Evolutionary conservation across 2,888 invertebrate species (phyloP).

Genomic region (Drosophila suboccidentalis): DNA sequence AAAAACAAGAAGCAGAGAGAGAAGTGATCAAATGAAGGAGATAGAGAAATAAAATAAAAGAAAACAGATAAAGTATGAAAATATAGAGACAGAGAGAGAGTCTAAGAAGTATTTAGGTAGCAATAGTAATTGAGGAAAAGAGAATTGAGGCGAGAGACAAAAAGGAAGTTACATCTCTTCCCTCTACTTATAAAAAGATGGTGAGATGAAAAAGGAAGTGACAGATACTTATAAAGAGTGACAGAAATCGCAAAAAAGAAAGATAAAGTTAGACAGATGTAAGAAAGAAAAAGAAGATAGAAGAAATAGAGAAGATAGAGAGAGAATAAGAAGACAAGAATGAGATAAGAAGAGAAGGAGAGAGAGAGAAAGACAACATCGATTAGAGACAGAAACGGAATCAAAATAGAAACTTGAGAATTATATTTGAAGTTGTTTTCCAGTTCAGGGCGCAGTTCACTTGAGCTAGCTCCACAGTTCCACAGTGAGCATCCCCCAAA

Average conservation of each 20-base stretch:
- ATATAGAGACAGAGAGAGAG: too few species aligned
- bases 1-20: too few species aligned
- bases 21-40: too few species aligned
- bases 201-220: too few species aligned
- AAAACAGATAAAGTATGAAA: too few species aligned
- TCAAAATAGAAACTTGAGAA: too few species aligned
- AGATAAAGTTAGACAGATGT: not conserved
- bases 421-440: not conserved
- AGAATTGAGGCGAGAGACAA: too few species aligned
- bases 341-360: not conserved
- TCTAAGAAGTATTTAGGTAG: too few species aligned
- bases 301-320: not conserved
- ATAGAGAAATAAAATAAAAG: too few species aligned
- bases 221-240: not conserved
- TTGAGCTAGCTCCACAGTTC: not conserved
- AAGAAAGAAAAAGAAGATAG: not conserved
- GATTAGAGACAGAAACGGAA: too few species aligned
- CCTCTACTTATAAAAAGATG: too few species aligned
- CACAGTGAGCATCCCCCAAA: not conserved
- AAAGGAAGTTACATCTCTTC: too few species aligned
- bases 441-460: not conserved
- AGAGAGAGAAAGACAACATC: not conserved
- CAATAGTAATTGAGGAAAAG: not conserved
- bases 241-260: not conserved
- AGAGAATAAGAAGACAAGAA: not conserved